Evolutionary conservation across 2,888 invertebrate species (phyloP).

Genomic region (Torymus texanus): DNA sequence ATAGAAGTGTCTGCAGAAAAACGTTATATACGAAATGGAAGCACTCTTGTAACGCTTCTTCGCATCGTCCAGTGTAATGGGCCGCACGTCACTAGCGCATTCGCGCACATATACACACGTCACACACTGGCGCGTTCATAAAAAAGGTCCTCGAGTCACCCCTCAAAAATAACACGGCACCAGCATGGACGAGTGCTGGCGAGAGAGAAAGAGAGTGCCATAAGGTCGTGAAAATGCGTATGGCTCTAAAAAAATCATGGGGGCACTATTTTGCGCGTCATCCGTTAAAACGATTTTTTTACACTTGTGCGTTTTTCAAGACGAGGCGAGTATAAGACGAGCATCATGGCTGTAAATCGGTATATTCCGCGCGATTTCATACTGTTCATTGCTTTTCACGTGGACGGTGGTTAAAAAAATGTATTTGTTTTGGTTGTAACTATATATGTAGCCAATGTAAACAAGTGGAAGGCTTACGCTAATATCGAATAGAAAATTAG

Average conservation of each 20-base stretch:
- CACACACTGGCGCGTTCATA: slow-evolving; percentile 60
- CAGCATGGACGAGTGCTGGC: slow-evolving; percentile 55
- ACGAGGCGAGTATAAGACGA: too few relatives aligned
- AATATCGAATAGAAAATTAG: too few relatives aligned
- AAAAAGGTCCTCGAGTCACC: slow-evolving; percentile 64
- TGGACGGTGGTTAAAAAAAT: too few relatives aligned
- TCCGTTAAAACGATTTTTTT: slow-evolving; percentile 43
- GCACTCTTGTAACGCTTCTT: slow-evolving; percentile 14
- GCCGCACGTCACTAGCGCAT: background rate
- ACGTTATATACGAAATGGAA: slow-evolving; percentile 26
- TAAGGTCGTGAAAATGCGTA: slow-evolving; percentile 65
- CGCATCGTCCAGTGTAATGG: slow-evolving; percentile 31
- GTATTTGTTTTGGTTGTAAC: too few relatives aligned
- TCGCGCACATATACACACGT: background rate
- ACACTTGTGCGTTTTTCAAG: slow-evolving; percentile 4
- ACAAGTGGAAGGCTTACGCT: too few relatives aligned
- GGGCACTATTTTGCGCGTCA: slow-evolving; percentile 63
- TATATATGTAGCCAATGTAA: too few relatives aligned
- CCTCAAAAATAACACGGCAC: slow-evolving; percentile 67
- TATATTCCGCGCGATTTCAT: too few relatives aligned
- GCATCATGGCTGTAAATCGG: too few relatives aligned
- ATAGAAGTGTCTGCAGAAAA: slow-evolving; percentile 16
- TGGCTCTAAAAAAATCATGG: slow-evolving; percentile 68
- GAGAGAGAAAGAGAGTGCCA: slow-evolving; percentile 50
- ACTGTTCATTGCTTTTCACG: too few relatives aligned